Conservation (phyloP, 2,888 invertebrate species). For the Drosophila gaucha region DNA sequence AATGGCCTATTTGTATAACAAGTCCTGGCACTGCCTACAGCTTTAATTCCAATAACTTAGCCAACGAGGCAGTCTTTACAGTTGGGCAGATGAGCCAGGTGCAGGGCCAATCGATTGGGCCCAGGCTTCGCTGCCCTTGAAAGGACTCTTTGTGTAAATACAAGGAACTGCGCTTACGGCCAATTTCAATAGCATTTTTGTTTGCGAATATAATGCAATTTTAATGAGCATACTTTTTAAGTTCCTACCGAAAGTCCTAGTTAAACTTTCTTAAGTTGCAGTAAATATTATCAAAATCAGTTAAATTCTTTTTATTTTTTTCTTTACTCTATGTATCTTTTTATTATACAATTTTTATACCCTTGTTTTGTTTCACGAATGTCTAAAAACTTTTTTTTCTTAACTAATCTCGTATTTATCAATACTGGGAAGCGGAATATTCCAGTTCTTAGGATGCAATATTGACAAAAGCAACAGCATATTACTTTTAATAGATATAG, state of each 20-base stretch:
- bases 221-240: conserved; percentile 35
- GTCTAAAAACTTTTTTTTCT: too few species aligned
- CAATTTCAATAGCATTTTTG: conserved; percentile 1
- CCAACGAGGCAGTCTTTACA: neutral
- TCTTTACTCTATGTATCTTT: neutral
- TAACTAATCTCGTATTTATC: too few species aligned
- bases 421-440: neutral
- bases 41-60: conserved; percentile 35
- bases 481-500: too few species aligned
- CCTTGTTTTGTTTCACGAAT: neutral
- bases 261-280: neutral
- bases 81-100: conserved; percentile 1
- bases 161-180: conserved; percentile 1
- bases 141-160: conserved; percentile 5
- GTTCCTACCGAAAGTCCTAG: conserved; percentile 11
- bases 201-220: conserved; percentile 35
- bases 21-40: conserved; percentile 13
- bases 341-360: neutral
- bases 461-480: too few species aligned
- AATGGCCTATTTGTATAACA: conserved; percentile 58
- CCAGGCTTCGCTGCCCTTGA: neutral
- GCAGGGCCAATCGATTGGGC: conserved; percentile 1
- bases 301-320: neutral
- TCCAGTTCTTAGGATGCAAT: too few species aligned
- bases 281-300: neutral